Evolutionary conservation across 2,797 vertebrate genomes (phyloP), one percentile per base, ranked within the genome.

Genomic region (Coilia nasus): DNA sequence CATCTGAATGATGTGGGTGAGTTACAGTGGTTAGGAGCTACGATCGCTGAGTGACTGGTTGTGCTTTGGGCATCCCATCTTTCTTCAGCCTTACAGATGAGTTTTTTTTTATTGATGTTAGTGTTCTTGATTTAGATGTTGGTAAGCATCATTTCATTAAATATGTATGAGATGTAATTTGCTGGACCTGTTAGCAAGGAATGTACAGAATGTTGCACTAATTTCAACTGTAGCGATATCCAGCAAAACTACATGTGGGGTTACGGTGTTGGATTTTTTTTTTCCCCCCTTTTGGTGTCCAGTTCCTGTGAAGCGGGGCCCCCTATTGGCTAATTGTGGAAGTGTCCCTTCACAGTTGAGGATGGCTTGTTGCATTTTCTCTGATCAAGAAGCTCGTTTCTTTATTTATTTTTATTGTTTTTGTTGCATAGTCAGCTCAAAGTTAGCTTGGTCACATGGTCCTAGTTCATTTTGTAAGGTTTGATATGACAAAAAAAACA

Each of bases 201-300:
- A 75, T 75, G 67, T 75, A 75, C 67, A 75, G 67, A 75, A 35
- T 75, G 67, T 75, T 75, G 67, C 67, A 75, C 67, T 75, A 75
- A 75, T 75, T 75, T 75, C 31, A 75, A 75, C 67, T 75, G 67
- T 75, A 75, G 67, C 67, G 67, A 41, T 75, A 75, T 75, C 67
- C 67, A 21, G 31, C 67, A 75, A 75, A 75, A 75, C 31, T 35
- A 19, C 67, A 75, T 75, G 31, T 15, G 31, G 15, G 17, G 19
- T 19, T 75, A 15, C 35, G 7, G 31, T 41, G 15, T 75, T 75
- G 67, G 31, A 75, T 31, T 14, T 15, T 35, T 71, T 35, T 35
- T 75, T 28, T 75, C 46, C 46, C 46, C 46, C 10, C 21, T n/a
- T 62, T 75, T 75, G 35, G 15, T 41, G 67, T 41, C 67, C 67